Conservation (phyloP, 2,888 invertebrate species). For the Diploptera punctata region DNA sequence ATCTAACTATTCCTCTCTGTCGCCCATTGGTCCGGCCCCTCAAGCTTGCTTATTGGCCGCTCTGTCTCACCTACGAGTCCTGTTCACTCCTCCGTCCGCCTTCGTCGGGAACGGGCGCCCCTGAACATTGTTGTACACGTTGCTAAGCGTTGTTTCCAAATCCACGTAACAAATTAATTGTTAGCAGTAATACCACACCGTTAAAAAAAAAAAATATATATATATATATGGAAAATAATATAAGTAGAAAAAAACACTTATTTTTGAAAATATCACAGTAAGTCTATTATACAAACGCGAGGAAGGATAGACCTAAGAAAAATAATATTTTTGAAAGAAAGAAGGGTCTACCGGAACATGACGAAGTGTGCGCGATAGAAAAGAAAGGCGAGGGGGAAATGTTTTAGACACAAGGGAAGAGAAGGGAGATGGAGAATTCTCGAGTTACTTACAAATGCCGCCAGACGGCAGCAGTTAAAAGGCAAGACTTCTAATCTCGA, state of each 20-base stretch:
- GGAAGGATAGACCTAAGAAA: not conserved
- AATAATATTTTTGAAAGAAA: not conserved
- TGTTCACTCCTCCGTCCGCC: conserved; percentile 25
- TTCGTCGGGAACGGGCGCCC: not conserved
- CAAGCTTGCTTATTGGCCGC: conserved; percentile 32
- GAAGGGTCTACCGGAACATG: conserved; percentile 7
- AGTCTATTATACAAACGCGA: no score
- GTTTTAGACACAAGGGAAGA: conserved; percentile 11
- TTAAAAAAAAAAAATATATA: no score
- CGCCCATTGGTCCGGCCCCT: conserved; percentile 30
- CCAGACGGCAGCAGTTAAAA: conserved; percentile 31
- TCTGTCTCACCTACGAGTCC: not conserved
- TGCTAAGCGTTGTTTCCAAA: no score
- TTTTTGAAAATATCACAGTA: no score
- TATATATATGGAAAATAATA: no score
- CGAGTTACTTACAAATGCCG: not conserved
- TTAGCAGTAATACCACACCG: no score
- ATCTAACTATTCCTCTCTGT: conserved; percentile 20
- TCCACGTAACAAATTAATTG: no score
- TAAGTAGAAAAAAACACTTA: no score
- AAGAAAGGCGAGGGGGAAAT: conserved; percentile 20
- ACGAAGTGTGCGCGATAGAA: conserved; percentile 26
- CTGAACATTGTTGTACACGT: not conserved
- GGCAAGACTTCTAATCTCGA: no score
- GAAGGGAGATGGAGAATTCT: conserved; percentile 1